phyloP scores from a whole-genome alignment of 1,140 invertebrate genomes.

The Ostrea edulis region DNA sequence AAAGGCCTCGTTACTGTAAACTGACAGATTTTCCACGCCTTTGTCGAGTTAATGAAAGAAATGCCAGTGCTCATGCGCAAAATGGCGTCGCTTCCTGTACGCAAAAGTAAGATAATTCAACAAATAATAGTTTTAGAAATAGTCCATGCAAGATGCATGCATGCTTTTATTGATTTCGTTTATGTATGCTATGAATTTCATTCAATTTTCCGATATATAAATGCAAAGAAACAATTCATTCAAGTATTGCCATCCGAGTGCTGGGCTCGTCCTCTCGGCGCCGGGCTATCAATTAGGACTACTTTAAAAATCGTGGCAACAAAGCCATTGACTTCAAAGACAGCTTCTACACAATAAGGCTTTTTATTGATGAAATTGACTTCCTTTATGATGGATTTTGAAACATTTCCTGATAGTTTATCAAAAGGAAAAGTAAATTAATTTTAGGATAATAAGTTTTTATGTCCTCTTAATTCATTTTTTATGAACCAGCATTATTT shows the following conservation, averaged over 20 bases:
- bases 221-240: constrained; percentile 29
- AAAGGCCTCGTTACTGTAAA: constrained; percentile 2
- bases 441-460: constrained; percentile 30
- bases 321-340: constrained; percentile 32
- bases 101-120: not conserved
- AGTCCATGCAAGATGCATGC: not conserved
- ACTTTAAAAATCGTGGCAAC: constrained; percentile 28
- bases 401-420: constrained; percentile 35
- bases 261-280: constrained; percentile 10
- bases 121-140: not conserved
- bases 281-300: constrained; percentile 27
- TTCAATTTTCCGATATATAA: constrained; percentile 6
- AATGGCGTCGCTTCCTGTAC: constrained; percentile 5
- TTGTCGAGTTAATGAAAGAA: not conserved
- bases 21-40: not conserved
- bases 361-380: constrained; percentile 33
- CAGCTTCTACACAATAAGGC: constrained; percentile 6
- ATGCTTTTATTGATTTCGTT: not conserved
- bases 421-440: constrained; percentile 36
- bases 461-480: constrained; percentile 33
- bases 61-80: not conserved
- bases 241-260: not conserved
- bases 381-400: constrained; percentile 21
- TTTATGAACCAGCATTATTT: constrained; percentile 19
- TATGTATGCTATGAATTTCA: constrained; percentile 1